Evolutionary conservation across 92 coral and sea anemone species (phyloP).

Genomic region (Epizoanthus fatuus): DNA sequence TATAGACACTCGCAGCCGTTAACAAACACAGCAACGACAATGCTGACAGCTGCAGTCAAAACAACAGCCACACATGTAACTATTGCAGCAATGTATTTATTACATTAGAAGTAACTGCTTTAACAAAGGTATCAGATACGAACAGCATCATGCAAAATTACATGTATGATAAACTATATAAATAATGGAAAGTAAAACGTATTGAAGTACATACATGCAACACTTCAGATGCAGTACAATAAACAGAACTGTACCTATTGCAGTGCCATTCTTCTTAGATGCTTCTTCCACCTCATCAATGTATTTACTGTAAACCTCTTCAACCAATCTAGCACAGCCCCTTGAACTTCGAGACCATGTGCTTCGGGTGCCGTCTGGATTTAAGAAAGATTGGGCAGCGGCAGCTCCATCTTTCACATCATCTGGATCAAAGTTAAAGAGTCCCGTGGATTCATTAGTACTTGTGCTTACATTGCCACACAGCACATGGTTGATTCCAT

Average conservation of each 20-base stretch:
- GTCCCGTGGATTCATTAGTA: not conserved
- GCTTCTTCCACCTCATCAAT: constrained; percentile 9
- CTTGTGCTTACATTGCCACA: constrained; percentile 28
- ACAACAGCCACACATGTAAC: no score
- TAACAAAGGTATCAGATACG: no score
- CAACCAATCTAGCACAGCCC: not conserved
- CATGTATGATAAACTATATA: no score
- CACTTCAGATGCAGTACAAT: no score
- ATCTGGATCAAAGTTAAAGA: not conserved
- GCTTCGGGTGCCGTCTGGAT: not conserved
- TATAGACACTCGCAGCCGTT: no score
- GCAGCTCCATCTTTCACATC: not conserved
- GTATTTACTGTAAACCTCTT: constrained; percentile 5
- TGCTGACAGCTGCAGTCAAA: no score
- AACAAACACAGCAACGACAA: no score
- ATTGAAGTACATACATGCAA: not conserved
- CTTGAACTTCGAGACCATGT: not conserved
- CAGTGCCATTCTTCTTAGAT: not conserved
- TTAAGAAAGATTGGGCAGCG: not conserved
- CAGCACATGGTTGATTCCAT: constrained; percentile 13
- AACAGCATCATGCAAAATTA: no score
- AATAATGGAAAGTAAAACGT: not conserved
- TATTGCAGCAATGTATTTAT: no score
- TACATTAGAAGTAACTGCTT: no score
- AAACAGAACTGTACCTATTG: constrained; percentile 16